A percentile compares a stretch with the other conserved stretches of the same genome.
Conservation (phyloP, 2,888 invertebrate species). For the Phalera bucephala region DNA sequence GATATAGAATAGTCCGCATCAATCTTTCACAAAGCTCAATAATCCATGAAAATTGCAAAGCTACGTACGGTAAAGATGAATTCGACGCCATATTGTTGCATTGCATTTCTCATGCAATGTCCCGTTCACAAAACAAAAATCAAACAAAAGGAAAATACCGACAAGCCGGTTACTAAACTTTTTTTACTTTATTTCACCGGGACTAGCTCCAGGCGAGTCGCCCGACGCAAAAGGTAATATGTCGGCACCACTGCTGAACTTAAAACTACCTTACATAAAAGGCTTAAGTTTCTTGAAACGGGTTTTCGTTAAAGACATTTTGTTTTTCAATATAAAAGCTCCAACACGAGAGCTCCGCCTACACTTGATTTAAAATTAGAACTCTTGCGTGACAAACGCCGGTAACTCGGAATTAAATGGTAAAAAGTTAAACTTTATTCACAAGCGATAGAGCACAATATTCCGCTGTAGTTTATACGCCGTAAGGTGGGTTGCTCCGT, state of each 20-base stretch:
- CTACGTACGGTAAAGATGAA: slow-evolving; percentile 47
- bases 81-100: slow-evolving; percentile 76
- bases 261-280: slow-evolving; percentile 74
- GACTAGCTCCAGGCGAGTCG: slow-evolving; percentile 44
- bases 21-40: slow-evolving; percentile 38
- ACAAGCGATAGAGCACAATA: slow-evolving; percentile 75
- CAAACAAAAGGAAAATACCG: slow-evolving; percentile 78
- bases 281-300: slow-evolving; percentile 80
- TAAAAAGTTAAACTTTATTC: slow-evolving; percentile 81
- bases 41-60: slow-evolving; percentile 51
- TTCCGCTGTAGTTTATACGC: slow-evolving; percentile 70
- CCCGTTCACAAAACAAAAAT: slow-evolving; percentile 79
- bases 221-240: slow-evolving; percentile 63
- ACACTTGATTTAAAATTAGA: slow-evolving; percentile 83
- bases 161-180: slow-evolving; percentile 80
- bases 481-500: slow-evolving; percentile 81
- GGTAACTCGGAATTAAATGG: slow-evolving; percentile 76
- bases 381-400: slow-evolving; percentile 82
- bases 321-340: slow-evolving; percentile 80
- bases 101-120: slow-evolving; percentile 81
- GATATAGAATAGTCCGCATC: slow-evolving; percentile 10
- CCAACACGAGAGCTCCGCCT: slow-evolving; percentile 78
- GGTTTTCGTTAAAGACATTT: slow-evolving; percentile 80
- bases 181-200: slow-evolving; percentile 76
- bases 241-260: slow-evolving; percentile 62